Evolutionary conservation across 2,888 invertebrate species (phyloP), one percentile per base, ranked within the genome.

Genomic region (Diloba caeruleocephala): DNA sequence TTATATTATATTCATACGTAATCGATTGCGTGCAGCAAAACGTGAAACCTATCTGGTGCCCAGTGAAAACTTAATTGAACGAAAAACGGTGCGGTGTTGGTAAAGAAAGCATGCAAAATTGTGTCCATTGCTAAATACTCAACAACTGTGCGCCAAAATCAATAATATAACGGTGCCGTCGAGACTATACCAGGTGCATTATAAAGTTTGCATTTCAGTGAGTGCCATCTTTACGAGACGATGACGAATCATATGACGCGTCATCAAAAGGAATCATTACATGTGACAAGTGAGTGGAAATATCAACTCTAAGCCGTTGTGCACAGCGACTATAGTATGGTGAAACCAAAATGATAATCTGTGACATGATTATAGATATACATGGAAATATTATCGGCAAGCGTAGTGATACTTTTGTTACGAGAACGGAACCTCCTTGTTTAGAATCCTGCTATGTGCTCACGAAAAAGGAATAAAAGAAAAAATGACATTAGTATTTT

Each of bases 261-360:
- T 79, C 84, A 81, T 79, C 75, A 73, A 75, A 85, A 87, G 65
- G 85, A 95, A 95, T 95, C 95, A 95, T 95, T 95, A 95, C 95
- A 95, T 95, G 95, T 95, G 95, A 95, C 94, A 94, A 71, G 95
- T 95, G 95, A 95, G 95, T 95, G 95, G 94, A 84, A 81, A 81
- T 79, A 81, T 81, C 72, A 78, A 81, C 75, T 79, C 77, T 81
- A 82, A 75, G 80, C 75, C 87, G 85, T 82, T 74, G 65, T 57
- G 60, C 58, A 76, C 66, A 78, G 84, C 84, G 85, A 77, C 76
- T 59, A 76, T 73, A 76, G 77, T 81, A 85, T 78, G 82, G 82
- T 85, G 81, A 79, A 82, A 83, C 70, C 79, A 81, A 84, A 71
- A 78, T 79, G 74, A 79, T 80, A 75, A 81, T 79, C 76, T 74